Evolutionary conservation across 2,888 invertebrate genomes (phyloP).

Genomic region (Deroplatys truncata): DNA sequence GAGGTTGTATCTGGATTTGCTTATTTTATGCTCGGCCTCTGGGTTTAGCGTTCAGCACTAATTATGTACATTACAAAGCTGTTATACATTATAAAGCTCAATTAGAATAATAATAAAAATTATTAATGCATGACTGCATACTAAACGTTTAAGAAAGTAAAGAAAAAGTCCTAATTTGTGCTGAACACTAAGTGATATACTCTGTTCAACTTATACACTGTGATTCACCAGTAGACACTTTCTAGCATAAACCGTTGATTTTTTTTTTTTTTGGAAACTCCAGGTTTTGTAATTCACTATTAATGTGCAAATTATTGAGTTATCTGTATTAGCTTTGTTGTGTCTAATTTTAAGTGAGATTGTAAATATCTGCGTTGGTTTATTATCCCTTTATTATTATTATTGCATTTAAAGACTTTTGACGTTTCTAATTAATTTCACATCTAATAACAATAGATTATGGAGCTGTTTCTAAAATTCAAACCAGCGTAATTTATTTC

Average conservation of each 20-base stretch:
- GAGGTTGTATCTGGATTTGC: background rate
- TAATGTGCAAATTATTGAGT: background rate
- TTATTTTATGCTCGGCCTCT: background rate
- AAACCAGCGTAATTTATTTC: no score
- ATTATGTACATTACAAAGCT: background rate
- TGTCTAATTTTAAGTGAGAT: background rate
- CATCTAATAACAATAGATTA: no score
- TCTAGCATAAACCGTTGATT: background rate
- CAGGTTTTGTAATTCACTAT: background rate
- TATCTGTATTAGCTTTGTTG: background rate
- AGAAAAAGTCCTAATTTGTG: background rate
- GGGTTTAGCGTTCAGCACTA: background rate
- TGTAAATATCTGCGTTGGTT: background rate
- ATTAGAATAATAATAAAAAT: background rate
- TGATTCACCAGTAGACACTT: background rate
- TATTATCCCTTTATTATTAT: no score
- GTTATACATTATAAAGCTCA: no score
- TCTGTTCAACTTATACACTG: background rate
- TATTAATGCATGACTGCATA: background rate
- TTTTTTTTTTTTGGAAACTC: background rate
- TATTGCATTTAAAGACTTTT: no score
- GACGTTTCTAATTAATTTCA: no score
- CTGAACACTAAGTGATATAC: background rate
- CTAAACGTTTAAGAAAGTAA: background rate
- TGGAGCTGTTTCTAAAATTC: no score